Base-by-base conservation (phyloP, 2,797 vertebrate species). In the Rachycentron canadum region DNA sequence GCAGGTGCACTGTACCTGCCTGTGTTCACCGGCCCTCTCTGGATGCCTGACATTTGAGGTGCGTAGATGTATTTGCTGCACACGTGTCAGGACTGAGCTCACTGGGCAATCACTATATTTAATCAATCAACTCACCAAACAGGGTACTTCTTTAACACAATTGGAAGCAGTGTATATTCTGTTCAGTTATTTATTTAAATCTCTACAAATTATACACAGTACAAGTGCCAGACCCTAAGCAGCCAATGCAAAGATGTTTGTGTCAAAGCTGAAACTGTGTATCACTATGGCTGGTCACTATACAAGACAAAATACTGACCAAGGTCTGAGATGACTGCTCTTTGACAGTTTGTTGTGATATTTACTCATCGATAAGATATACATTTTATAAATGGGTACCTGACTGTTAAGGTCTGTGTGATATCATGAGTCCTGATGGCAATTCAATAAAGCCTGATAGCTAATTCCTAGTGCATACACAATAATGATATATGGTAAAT, bases 371-470 rank as follows among this genome's bases (percentile, higher is more conserved):
- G 38, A 71, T n/a, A n/a, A 49, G 25, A 17, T 61, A 34, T 17
- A 3, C 21, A 64, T 58, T 74, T 28, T 40, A 55, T 55, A 75
- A 50, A 21, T 14, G 41, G 10, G 59, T 62, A 58, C 47, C 41
- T 30, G 14, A 59, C 13, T 57, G 58, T 62, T 16, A 41, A n/a
- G 14, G 19, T 50, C 26, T 34, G 45, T 68, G 47, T 68, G 40
- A 73, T 58, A 74, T 62, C 77, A 2, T 66, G 55, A 58, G 59
- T 41, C 13, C 40, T 67, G 57, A 41, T 47, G 56, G 59, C 61
- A 32, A 19, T 2, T 30, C 40, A 70, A 78, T 79, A 75, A 77
- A 63, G 56, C 19, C 3, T 34, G 50, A 65, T 12, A 58, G 66
- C n/a, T 19, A 61, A 36, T 30, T 69, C 36, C 25, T 53, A 4